Percentiles rank a stretch among this genome's conserved stretches.
phyloP scores from a whole-genome alignment of 2,797 vertebrate species.

The Acropternis orthonyx region DNA sequence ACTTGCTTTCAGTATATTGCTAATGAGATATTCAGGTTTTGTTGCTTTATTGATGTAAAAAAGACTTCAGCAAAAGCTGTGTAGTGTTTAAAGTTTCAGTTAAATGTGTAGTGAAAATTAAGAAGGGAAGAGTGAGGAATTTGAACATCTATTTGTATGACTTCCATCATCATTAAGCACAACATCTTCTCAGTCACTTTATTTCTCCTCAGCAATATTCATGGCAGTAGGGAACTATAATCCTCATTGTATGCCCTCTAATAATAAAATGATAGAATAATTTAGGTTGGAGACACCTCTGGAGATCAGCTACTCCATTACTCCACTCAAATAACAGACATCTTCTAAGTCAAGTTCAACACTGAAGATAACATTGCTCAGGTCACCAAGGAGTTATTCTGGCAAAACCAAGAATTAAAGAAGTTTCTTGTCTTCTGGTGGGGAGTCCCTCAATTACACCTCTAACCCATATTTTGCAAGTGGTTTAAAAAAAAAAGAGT shows the following conservation, averaged over 20 bases:
- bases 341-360: neutral
- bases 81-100: neutral
- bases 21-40: neutral
- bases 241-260: neutral
- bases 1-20: neutral
- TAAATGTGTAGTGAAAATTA: neutral
- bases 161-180: neutral
- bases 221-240: neutral
- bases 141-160: neutral
- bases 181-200: neutral
- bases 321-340: neutral
- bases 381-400: neutral
- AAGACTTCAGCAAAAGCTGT: neutral
- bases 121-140: neutral
- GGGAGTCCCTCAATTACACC: neutral
- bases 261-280: neutral
- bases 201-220: neutral
- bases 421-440: neutral
- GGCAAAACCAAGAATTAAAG: neutral
- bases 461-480: neutral
- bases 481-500: neutral
- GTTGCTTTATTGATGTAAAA: neutral
- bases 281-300: neutral
- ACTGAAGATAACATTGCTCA: neutral
- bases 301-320: neutral